Evolutionary conservation across 37 sponge, comb jelly and placozoan species (phyloP).

Genomic region (Cliona cf. orientalis): DNA sequence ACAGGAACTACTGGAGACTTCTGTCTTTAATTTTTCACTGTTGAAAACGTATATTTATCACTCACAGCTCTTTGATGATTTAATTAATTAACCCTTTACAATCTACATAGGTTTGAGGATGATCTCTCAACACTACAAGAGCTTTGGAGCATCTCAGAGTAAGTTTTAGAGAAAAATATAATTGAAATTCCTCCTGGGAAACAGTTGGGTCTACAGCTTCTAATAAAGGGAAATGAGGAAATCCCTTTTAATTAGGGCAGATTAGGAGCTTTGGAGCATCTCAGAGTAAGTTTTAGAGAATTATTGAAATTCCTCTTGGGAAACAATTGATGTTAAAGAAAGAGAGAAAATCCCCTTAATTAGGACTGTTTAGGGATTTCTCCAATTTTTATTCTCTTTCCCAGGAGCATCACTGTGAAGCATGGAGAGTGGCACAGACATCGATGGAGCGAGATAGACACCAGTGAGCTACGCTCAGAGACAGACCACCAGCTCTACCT

Average conservation of each 20-base stretch:
- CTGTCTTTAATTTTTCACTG: conserved; percentile 80
- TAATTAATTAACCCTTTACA: background rate
- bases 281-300: conserved; percentile 60
- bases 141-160: conserved; percentile 53
- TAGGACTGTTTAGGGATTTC: too few relatives aligned
- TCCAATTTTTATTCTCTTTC: background rate
- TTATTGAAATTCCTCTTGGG: too few relatives aligned
- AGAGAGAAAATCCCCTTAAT: too few relatives aligned
- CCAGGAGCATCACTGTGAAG: conserved; percentile 26
- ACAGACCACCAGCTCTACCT: conserved; percentile 46
- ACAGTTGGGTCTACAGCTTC: too few relatives aligned
- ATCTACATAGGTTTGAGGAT: conserved; percentile 54
- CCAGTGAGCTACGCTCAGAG: conserved; percentile 22
- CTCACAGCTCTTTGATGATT: background rate
- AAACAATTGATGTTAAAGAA: too few relatives aligned
- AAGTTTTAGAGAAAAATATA: too few relatives aligned
- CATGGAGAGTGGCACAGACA: conserved; percentile 50
- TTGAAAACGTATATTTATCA: conserved; percentile 70
- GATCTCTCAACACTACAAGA: conserved; percentile 46
- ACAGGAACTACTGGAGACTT: conserved; percentile 89
- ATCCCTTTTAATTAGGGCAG: too few relatives aligned
- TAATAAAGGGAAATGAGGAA: too few relatives aligned
- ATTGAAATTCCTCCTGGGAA: too few relatives aligned
- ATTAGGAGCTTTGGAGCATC: conserved; percentile 37
- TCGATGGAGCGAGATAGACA: conserved; percentile 50